Evolutionary conservation across 2,113 vertebrate genomes (phyloP), one percentile per base, ranked within the genome.

Genomic region (Pseudolaguvia tuberculata): DNA sequence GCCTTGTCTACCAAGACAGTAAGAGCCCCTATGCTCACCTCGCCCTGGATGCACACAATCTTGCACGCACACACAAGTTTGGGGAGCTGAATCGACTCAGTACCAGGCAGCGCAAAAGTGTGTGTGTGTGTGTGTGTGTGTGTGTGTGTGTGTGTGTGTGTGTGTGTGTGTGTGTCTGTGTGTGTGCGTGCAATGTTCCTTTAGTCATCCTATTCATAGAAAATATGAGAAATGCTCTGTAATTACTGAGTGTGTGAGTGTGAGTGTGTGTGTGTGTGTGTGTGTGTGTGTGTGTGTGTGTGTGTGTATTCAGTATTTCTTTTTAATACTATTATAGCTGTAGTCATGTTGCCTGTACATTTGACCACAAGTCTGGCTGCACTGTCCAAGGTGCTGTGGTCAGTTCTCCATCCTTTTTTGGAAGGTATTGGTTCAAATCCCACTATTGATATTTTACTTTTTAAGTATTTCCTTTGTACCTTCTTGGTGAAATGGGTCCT

Each of bases 1-100:
- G 70, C 77, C 75, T 80, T 84, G 82, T 84, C 78, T 81, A 39
- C 20, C 58, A 73, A 82, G 81, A 85, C 78, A 83, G 80, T 84
- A 79, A 84, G 74, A 63, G 77, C 77, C 72, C 76, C 82, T 83
- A 83, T 85, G 80, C 58, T 72, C 63, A 80, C 75, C 84, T 84
- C 79, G 51, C 80, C 80, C 57, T 72, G 73, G 73, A 62, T 72
- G 63, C 58, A 18, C 51, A 71, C 73, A 58, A 14, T 58, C 39
- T 42, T 52, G 63, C 68, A 35, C 51, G 35, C 29, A 63, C 48
- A 62, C 57, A 51, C 35, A 71, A 17, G 10, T 71, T 63, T 72
- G 73, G 73, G 77, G 78, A 81, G 65, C 72, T 74, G 70, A 81
- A 78, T 81, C 76, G 56, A 63, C 45, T 59, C 80, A 56, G 77